phyloP scores from a whole-genome alignment of 2,797 vertebrate genomes.

The Chiloscyllium punctatum region DNA sequence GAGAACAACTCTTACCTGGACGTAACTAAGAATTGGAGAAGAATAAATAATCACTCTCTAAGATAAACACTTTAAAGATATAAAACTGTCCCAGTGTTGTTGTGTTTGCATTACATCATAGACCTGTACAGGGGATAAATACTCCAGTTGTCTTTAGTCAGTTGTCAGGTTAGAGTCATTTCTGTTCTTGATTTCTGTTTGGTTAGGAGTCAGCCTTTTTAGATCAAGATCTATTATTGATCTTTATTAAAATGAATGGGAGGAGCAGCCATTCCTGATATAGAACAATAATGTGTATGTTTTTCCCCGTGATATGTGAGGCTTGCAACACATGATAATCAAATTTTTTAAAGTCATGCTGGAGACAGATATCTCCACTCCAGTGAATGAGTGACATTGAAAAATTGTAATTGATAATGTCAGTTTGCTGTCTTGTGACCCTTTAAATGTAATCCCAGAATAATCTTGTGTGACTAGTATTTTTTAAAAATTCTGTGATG shows the following conservation, averaged over 20 bases:
- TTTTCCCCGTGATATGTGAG: background rate
- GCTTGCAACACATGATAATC: background rate
- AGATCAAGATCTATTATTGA: background rate
- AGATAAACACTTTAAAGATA: background rate
- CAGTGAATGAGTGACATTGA: background rate
- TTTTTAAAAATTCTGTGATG: background rate
- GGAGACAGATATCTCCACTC: background rate
- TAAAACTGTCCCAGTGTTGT: background rate
- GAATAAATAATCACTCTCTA: background rate
- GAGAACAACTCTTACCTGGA: background rate
- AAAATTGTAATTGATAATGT: background rate
- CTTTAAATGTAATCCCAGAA: background rate
- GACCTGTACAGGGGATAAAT: background rate
- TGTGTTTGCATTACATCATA: too few relatives aligned
- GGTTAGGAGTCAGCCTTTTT: background rate
- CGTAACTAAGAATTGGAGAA: too few relatives aligned
- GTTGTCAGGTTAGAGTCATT: background rate
- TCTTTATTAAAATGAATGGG: background rate
- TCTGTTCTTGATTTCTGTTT: background rate
- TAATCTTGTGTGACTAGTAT: background rate
- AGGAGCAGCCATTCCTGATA: too few relatives aligned
- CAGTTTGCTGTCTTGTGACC: background rate
- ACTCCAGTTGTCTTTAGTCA: background rate
- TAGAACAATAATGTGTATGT: background rate
- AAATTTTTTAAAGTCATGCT: background rate